A percentile compares a stretch with the other conserved stretches of the same genome.
phyloP scores from a whole-genome alignment of 2,113 vertebrate genomes.

The Podiceps cristatus region DNA sequence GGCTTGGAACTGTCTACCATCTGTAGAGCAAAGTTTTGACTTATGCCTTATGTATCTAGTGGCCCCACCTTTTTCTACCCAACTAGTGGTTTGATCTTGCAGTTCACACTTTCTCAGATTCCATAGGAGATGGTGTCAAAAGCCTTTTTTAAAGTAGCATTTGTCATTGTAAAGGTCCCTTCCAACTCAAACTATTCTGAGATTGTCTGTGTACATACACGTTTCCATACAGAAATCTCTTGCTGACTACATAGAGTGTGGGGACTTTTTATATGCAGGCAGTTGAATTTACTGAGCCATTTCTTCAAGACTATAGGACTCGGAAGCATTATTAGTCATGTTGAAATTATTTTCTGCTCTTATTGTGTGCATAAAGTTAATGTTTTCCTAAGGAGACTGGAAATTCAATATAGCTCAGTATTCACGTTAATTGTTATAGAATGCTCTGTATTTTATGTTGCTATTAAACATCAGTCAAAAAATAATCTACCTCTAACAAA shows the following conservation, averaged over 20 bases:
- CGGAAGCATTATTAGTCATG: not conserved
- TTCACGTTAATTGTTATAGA: not conserved
- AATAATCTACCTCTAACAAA: not conserved
- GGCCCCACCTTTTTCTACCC: not conserved
- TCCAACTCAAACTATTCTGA: no score
- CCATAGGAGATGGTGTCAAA: not conserved
- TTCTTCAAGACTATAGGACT: not conserved
- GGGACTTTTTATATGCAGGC: not conserved
- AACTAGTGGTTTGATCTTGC: not conserved
- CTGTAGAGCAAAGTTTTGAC: not conserved
- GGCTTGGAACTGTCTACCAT: not conserved
- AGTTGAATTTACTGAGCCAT: not conserved
- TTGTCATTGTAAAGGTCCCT: not conserved
- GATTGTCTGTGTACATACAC: not conserved
- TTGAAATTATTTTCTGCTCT: not conserved
- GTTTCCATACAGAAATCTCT: not conserved
- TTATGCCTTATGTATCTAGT: not conserved
- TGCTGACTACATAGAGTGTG: not conserved
- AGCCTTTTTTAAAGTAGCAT: not conserved
- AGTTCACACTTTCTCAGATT: not conserved
- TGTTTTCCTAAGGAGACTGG: not conserved
- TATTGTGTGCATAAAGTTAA: not conserved
- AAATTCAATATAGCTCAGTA: not conserved
- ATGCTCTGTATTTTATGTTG: not conserved
- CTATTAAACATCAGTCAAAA: not conserved